Conservation (phyloP, 2,113 vertebrate genomes). For the Xiphophorus couchianus region DNA sequence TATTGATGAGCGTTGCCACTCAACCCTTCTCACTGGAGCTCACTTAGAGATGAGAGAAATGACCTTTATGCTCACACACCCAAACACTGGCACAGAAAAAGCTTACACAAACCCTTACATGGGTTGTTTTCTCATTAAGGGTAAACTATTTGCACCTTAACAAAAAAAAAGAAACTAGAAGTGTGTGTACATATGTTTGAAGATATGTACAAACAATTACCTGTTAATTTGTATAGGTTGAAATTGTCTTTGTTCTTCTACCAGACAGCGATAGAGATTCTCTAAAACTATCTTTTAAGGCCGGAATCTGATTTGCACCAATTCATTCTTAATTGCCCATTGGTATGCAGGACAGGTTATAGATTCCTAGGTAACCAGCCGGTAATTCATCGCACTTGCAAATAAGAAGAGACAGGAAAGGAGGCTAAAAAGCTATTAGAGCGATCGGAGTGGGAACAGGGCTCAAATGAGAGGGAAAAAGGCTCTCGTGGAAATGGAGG, state of each 20-base stretch:
- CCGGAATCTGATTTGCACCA: constrained; percentile 36
- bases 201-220: too few species aligned
- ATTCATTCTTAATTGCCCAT: constrained; percentile 47
- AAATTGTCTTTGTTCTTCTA: not conserved
- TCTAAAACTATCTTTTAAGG: constrained; percentile 15
- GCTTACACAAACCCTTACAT: not conserved
- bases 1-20: constrained; percentile 80
- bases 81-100: constrained; percentile 7
- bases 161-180: not conserved
- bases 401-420: constrained; percentile 60
- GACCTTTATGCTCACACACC: constrained; percentile 66
- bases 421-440: constrained; percentile 61
- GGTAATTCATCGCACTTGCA: constrained; percentile 70
- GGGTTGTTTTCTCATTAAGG: constrained; percentile 16
- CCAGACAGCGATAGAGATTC: constrained; percentile 4
- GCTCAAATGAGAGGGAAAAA: constrained; percentile 35
- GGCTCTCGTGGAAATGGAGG: constrained; percentile 42
- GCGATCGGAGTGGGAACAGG: constrained; percentile 41
- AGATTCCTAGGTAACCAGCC: constrained; percentile 62
- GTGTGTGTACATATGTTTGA: constrained; percentile 4
- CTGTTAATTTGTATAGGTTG: constrained; percentile 11
- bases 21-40: constrained; percentile 63
- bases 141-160: not conserved
- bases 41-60: constrained; percentile 72
- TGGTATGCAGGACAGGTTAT: constrained; percentile 62